Evolutionary conservation across 2,888 invertebrate genomes (phyloP), one percentile per base, ranked within the genome.

Genomic region (Hirudinaria manillensis): DNA sequence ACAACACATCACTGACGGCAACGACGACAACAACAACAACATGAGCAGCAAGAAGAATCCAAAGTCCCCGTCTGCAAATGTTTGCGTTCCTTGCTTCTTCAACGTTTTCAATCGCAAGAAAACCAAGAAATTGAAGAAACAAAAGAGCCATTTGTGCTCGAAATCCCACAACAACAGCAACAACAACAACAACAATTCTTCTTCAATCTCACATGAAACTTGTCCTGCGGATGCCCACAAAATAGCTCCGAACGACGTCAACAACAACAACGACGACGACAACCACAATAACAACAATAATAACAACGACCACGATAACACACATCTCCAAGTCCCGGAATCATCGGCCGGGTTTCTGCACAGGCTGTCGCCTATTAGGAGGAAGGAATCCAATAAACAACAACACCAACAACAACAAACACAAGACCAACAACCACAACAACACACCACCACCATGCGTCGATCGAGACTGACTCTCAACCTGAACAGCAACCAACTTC

Each of bases 181-280:
- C 61, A 61, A 2, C 61, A 61, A 61, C 29, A 24, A 61, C 29
- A 29, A 61, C 7, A 61, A 27, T 29, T 27, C 24, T 1, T 27
- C 24, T 19, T 29, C 29, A 61, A 10, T 61, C 61, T 61, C 61
- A 6, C 45, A 10, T 10, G 45, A 45, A 1, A 45, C 13, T 45
- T 45, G 45, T 45, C 3, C 45, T 1, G 45, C 45, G 1, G 45
- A 45, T 16, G 3, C 6, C 45, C 45, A 6, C 65, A 38, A 68
- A 29, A 38, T 21, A 3, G 27, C 27, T 27, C 32, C 72, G 67
- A 68, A 73, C 73, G 27, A 73, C 73, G 27, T 38, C 73, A 38
- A 73, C 72, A 51, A 72, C 45, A 38, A 71, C 68, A 32, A 68
- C 68, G 19, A 13, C 36, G 16, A 4, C 34, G 19, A 68, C 34